Evolutionary conservation across 2,888 invertebrate species (phyloP).

Genomic region (Colostygia pectinataria): DNA sequence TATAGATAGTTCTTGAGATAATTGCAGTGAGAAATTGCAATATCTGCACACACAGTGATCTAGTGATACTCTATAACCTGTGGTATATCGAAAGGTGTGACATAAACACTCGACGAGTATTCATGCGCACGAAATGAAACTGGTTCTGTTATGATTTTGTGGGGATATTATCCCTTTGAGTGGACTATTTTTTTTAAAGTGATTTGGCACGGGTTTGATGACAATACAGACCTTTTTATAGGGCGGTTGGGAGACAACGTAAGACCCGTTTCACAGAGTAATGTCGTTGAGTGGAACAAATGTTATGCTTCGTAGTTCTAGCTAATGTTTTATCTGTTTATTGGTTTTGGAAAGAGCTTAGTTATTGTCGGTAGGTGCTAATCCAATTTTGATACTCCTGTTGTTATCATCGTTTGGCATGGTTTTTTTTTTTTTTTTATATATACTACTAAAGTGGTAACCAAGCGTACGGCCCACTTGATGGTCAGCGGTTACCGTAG

Average conservation of each 20-base stretch:
- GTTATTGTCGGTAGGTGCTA: too few species aligned
- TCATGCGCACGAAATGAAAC: constrained; percentile 66
- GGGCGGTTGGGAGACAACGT: constrained; percentile 18
- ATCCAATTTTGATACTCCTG: too few species aligned
- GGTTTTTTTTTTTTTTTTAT: too few species aligned
- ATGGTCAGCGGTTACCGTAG: too few species aligned
- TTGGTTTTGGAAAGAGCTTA: too few species aligned
- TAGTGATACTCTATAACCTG: constrained; percentile 7
- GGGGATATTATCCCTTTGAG: constrained; percentile 58
- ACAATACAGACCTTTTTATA: constrained; percentile 36
- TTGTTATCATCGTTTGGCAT: too few species aligned
- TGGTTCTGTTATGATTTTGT: constrained; percentile 63
- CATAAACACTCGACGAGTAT: constrained; percentile 65
- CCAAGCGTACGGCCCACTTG: too few species aligned
- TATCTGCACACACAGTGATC: constrained; percentile 8
- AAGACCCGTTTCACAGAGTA: constrained; percentile 15
- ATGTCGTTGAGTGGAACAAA: background rate
- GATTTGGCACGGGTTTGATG: constrained; percentile 48
- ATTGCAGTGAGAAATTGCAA: too few species aligned
- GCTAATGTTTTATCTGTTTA: too few species aligned
- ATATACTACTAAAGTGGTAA: too few species aligned
- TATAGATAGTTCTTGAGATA: too few species aligned
- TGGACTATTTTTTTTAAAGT: constrained; percentile 53
- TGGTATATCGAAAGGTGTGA: constrained; percentile 68
- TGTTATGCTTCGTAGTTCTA: constrained; percentile 1